Evolutionary conservation across 2,888 invertebrate genomes (phyloP).

Genomic region (Plutella xylostella): DNA sequence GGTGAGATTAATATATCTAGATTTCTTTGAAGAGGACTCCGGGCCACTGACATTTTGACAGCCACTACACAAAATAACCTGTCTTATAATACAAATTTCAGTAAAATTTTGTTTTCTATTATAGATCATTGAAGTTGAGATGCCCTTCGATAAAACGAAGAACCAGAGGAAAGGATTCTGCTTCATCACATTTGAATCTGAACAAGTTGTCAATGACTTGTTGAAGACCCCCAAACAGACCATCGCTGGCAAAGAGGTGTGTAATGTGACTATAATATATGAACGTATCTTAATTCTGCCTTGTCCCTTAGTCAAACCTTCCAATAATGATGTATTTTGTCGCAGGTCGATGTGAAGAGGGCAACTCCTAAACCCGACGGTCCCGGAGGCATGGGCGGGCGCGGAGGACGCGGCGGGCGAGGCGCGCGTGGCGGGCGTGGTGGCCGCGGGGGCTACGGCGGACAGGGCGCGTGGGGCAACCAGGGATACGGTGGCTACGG

Average conservation of each 20-base stretch:
- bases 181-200: conserved; percentile 97
- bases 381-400: conserved; percentile 74
- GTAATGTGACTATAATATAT: conserved; percentile 21
- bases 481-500: conserved; percentile 76
- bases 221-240: conserved; percentile 93
- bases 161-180: conserved; percentile 97
- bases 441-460: conserved; percentile 76
- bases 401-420: conserved; percentile 74
- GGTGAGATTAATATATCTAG: conserved; percentile 56
- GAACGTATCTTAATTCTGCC: background rate
- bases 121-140: conserved; percentile 94
- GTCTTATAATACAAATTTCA: background rate
- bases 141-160: conserved; percentile 97
- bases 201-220: conserved; percentile 92
- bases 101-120: conserved; percentile 22
- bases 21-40: conserved; percentile 50
- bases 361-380: conserved; percentile 92
- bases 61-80: background rate
- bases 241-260: conserved; percentile 91
- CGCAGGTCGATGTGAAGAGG: conserved; percentile 91
- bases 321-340: background rate
- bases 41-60: conserved; percentile 55
- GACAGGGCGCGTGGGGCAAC: conserved; percentile 75
- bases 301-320: background rate
- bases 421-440: conserved; percentile 78